These are phyloP conservation scores for Heliothis peltigera DNA, from an alignment of 2,888 invertebrate genomes.

Conservation along the genomic window DNA sequence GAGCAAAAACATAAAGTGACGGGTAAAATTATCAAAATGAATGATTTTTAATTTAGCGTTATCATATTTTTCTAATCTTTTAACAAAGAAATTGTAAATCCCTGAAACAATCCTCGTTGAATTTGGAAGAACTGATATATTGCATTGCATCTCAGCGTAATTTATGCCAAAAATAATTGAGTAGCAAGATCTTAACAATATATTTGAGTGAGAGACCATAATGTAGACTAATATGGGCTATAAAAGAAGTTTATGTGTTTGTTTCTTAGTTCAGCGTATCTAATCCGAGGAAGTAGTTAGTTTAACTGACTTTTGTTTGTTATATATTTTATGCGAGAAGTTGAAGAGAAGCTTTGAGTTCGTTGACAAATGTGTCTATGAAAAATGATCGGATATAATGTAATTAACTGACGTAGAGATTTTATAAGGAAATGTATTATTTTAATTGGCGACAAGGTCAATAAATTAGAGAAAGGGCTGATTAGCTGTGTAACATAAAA, in stretches of 20 bases:
- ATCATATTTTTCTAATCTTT: not conserved
- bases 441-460: slow-evolving; percentile 33
- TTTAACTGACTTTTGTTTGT: slow-evolving; percentile 58
- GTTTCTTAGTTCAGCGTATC: slow-evolving; percentile 54
- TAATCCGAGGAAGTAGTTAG: slow-evolving; percentile 57
- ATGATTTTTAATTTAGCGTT: no score
- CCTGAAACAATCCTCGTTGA: not conserved
- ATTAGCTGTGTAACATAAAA: not conserved
- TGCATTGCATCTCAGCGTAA: slow-evolving; percentile 26
- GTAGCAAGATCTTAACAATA: slow-evolving; percentile 42
- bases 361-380: slow-evolving; percentile 31
- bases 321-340: slow-evolving; percentile 56
- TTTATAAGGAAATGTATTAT: slow-evolving; percentile 10
- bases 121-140: slow-evolving; percentile 2
- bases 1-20: no score
- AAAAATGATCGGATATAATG: slow-evolving; percentile 19
- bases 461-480: slow-evolving; percentile 14
- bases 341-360: slow-evolving; percentile 43
- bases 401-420: slow-evolving; percentile 23
- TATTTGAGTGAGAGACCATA: slow-evolving; percentile 42
- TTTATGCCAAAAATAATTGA: slow-evolving; percentile 36
- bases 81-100: not conserved
- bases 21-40: no score
- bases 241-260: slow-evolving; percentile 59
- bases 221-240: slow-evolving; percentile 54